These are phyloP conservation scores for Tipula vernalis DNA, from an alignment of 2,888 invertebrate genomes.

Conservation along the genomic window DNA sequence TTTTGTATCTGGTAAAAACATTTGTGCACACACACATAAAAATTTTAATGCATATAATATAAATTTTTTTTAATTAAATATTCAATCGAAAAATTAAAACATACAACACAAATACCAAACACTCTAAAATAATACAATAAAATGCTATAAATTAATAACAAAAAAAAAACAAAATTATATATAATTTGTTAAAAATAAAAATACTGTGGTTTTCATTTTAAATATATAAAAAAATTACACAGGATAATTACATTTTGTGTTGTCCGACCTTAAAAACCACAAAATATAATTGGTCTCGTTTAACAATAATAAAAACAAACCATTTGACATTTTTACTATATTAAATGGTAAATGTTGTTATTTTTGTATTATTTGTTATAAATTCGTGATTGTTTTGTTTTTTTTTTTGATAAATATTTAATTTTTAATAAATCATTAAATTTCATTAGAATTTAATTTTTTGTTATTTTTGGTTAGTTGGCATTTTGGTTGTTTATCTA, in stretches of 20 bases:
- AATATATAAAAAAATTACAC: neutral
- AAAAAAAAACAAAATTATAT: neutral
- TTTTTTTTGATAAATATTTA: neutral
- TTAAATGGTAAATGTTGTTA: neutral
- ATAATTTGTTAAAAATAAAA: slow-evolving; percentile 4
- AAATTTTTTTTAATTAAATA: neutral
- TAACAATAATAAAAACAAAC: slow-evolving; percentile 7
- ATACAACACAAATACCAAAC: neutral
- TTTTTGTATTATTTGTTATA: neutral
- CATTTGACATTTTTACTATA: slow-evolving; percentile 8
- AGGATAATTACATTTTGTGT: slow-evolving; percentile 7
- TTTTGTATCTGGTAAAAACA: neutral
- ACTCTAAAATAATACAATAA: slow-evolving; percentile 4
- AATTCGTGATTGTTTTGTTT: slow-evolving; percentile 5
- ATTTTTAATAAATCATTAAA: slow-evolving; percentile 4
- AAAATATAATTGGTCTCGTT: slow-evolving; percentile 8
- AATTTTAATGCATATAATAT: neutral
- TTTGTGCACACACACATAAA: neutral
- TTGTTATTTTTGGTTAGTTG: neutral
- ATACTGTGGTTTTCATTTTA: neutral
- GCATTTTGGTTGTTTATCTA: neutral
- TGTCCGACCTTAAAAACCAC: slow-evolving; percentile 8
- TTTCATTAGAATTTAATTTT: neutral
- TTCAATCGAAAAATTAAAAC: neutral
- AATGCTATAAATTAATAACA: neutral